phyloP scores from a whole-genome alignment of 2,113 vertebrate genomes.

The Xiphophorus hellerii region DNA sequence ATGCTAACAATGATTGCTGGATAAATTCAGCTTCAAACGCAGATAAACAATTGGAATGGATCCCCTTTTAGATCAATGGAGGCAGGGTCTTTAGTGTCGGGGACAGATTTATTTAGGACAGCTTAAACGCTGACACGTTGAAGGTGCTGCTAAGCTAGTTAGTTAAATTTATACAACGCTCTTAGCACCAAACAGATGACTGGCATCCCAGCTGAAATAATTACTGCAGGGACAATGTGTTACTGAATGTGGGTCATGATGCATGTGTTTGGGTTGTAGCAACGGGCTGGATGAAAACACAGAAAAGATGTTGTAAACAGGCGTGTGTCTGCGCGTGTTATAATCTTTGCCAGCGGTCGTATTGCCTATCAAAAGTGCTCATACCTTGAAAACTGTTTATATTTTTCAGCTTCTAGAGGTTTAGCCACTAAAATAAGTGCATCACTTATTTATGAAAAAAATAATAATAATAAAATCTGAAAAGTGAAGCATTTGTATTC shows the following conservation, averaged over 20 bases:
- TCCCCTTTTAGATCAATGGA: slow-evolving; percentile 27
- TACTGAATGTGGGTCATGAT: slow-evolving; percentile 11
- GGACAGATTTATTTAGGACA: slow-evolving; percentile 40
- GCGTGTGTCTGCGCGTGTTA: background rate
- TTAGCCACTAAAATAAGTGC: no score
- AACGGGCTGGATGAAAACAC: slow-evolving; percentile 33
- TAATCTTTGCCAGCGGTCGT: background rate
- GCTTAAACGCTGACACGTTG: slow-evolving; percentile 40
- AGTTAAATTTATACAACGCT: slow-evolving; percentile 67
- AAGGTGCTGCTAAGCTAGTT: slow-evolving; percentile 50
- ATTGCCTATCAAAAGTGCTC: background rate
- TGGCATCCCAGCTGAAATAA: slow-evolving; percentile 64
- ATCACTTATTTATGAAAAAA: no score
- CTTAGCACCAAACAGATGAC: slow-evolving; percentile 52
- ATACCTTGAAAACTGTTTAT: no score
- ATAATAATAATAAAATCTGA: no score
- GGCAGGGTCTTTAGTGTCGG: slow-evolving; percentile 49
- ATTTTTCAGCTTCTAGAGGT: no score
- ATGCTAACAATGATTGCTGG: slow-evolving; percentile 40
- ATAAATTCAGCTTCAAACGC: slow-evolving; percentile 59
- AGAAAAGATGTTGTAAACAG: background rate
- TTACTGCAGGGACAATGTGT: slow-evolving; percentile 34
- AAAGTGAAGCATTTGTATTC: no score
- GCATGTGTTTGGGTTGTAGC: slow-evolving; percentile 24
- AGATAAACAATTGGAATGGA: slow-evolving; percentile 48